Base-by-base conservation (phyloP, 1,140 invertebrate genomes). In the Ceratina australensis region DNA sequence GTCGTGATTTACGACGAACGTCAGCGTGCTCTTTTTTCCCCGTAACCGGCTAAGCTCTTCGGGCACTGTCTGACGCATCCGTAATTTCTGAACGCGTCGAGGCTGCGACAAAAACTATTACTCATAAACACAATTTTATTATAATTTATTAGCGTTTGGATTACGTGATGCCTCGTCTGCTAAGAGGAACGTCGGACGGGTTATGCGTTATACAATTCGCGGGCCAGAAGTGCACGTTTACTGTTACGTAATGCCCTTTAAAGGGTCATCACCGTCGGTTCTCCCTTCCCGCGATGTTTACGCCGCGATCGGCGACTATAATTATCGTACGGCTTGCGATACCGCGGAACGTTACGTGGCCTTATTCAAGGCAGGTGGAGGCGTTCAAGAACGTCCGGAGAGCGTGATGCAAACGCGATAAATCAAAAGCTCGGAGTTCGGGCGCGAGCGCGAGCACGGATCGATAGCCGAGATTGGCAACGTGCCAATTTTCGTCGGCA, bases 401-500 rank as follows among this genome's bases (percentile, higher is more conserved):
- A 79, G 61, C 57, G 78, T 78, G 83, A 85, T 83, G 83, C 79
- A 84, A 77, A 85, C 83, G 72, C 76, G 83, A 85, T 85, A 85
- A 85, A 85, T 85, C 84, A 85, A 82, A 42, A 77, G 72, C 73
- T 84, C 79, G 79, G 66, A 68, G 83, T 82, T 84, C 81, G 33
- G 33, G 33, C 81, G n/a, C 61, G 67, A 72, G 85, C 82, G 78
- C 85, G 33, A 5, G 33, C 78, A 72, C 49, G 82, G 82, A 84
- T 87, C 86, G 89, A 88, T 90, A 82, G 80, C 84, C 84, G 84
- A 83, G 79, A 87, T 86, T 87, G 89, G 84, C 77, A 82, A 84
- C 82, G 85, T 86, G 85, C 87, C 86, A 88, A 88, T 90, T 90
- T 89, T 82, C 84, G 82, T 75, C 73, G 84, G 82, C 81, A 89